A percentile compares a stretch with the other conserved stretches of the same genome.
Conservation (phyloP, 2,797 vertebrate species). For the Setipinna tenuifilis region DNA sequence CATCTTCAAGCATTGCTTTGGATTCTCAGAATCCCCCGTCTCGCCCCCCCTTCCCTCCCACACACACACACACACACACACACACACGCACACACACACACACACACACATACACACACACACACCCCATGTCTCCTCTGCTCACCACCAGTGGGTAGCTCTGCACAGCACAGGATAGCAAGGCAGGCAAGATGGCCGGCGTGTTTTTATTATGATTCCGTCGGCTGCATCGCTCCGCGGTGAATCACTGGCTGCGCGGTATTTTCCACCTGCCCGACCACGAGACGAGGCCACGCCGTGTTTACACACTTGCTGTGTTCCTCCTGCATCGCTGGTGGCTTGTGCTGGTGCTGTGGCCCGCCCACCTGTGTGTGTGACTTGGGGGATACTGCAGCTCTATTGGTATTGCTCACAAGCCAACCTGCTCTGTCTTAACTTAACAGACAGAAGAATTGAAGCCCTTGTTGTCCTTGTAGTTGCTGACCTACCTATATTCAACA, state of each 20-base stretch:
- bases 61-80: too few relatives aligned
- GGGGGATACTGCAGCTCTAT: too few relatives aligned
- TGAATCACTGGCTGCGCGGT: not conserved
- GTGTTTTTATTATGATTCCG: constrained; percentile 18
- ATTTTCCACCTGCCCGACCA: constrained; percentile 19
- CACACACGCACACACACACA: too few relatives aligned
- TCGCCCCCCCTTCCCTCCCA: not conserved
- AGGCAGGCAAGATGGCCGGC: not conserved
- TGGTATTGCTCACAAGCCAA: not conserved
- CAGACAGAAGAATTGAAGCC: not conserved
- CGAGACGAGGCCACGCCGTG: not conserved
- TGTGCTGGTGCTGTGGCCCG: not conserved
- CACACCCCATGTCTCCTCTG: too few relatives aligned
- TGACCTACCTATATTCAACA: not conserved
- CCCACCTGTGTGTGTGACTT: not conserved
- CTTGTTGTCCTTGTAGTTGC: not conserved
- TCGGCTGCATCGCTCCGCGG: not conserved
- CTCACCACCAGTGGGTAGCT: not conserved
- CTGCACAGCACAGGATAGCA: not conserved
- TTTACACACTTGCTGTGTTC: not conserved
- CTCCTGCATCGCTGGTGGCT: not conserved
- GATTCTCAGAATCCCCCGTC: not conserved
- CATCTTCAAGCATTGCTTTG: not conserved
- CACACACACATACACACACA: too few relatives aligned
- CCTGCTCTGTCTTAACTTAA: not conserved